Evolutionary conservation across 2,888 invertebrate species (phyloP), one percentile per base, ranked within the genome.

Genomic region (Temnothorax ravouxi): DNA sequence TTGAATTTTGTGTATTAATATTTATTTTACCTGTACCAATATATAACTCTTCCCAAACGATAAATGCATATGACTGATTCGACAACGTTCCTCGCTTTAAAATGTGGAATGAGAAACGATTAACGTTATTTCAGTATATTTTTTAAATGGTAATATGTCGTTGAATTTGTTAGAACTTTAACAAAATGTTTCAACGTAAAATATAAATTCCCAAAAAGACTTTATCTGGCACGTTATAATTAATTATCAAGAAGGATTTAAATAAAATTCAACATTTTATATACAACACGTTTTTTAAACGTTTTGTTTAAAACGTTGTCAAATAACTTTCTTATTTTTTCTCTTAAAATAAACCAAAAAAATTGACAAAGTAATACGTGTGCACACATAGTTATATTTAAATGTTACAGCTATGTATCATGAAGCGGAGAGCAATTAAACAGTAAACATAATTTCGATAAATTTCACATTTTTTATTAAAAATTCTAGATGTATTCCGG

Each of bases 391-490:
- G 29, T 25, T 64, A 54, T 64, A 54, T 25, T 34, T 77, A 54
- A 66, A 67, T 1, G 29, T 29, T 44, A 52, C 3, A 44, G 11
- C 15, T 21, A 54, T 29, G 41, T 41, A 41, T 66, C 18, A 67
- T 67, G n/a, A 77, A 56, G n/a, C n/a, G 21, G 25, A 18, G 44
- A 15, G 41, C 44, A 56, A 67, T 54, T 77, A 47, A 61, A 34
- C 34, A 18, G 15, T 77, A 44, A 29, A 56, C 15, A 6, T 67
- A 34, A 77, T 56, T 34, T 44, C 54, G n/a, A 77, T 67, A 44
- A 67, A 0, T 2, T 29, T 29, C 54, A 29, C 44, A 44, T 61
- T 67, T 41, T 67, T 56, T 54, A 77, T 67, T 56, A 34, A 44
- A 18, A 47, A 50, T 71, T 71, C 59, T 61, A 44, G 25, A 21